phyloP scores from a whole-genome alignment of 2,797 vertebrate genomes.

The Alauda arvensis region DNA sequence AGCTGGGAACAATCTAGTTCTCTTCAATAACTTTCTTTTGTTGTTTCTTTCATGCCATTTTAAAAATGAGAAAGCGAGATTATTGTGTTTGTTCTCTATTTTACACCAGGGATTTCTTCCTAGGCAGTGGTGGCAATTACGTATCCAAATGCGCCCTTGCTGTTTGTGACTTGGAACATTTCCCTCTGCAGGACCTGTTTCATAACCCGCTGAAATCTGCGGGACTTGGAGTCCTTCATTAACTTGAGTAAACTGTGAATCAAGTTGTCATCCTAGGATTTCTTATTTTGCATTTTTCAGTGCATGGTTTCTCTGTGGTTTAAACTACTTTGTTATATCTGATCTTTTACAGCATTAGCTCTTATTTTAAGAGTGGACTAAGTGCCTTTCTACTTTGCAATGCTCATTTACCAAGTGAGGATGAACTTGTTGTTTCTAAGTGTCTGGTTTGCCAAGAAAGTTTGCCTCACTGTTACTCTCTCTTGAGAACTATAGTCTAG shows the following conservation, averaged over 20 bases:
- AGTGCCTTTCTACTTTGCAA: not conserved
- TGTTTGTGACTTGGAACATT: not conserved
- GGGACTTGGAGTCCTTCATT: conserved; percentile 23
- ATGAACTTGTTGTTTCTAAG: not conserved
- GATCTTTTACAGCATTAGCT: not conserved
- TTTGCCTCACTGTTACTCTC: not conserved
- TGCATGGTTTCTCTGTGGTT: not conserved
- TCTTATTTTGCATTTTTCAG: not conserved
- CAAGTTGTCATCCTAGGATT: not conserved
- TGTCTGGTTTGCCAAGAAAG: not conserved
- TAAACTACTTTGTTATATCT: not conserved
- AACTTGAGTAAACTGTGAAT: conserved; percentile 34
- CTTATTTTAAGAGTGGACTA: not conserved
- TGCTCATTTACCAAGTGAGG: not conserved
- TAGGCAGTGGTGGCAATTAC: conserved; percentile 26
- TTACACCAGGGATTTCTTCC: conserved; percentile 34
- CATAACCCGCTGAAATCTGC: not conserved
- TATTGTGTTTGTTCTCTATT: conserved; percentile 43
- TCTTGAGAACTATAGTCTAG: not conserved
- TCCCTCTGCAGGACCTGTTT: conserved; percentile 31
- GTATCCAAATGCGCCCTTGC: not conserved
- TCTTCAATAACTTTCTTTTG: conserved; percentile 49
- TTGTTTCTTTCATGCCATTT: conserved; percentile 43
- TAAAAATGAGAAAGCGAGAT: conserved; percentile 29
- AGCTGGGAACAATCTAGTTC: conserved; percentile 56